Conservation (phyloP, 2,113 vertebrate genomes). For the Ophthalmolycus amberensis region DNA sequence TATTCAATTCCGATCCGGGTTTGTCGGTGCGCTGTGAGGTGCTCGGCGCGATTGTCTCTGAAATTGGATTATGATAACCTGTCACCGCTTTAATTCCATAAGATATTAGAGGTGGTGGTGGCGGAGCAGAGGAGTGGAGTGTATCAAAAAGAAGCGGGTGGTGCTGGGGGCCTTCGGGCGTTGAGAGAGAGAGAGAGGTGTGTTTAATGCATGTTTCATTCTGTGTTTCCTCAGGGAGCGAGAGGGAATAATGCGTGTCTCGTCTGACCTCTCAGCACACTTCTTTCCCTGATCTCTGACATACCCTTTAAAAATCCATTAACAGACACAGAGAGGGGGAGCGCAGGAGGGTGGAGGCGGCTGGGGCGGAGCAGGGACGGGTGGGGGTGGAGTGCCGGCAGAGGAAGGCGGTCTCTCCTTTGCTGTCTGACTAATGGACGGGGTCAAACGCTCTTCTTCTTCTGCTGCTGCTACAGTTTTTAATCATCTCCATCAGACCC, state of each 20-base stretch:
- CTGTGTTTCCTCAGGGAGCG: conserved; percentile 55
- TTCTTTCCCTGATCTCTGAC: conserved; percentile 74
- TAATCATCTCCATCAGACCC: conserved; percentile 41
- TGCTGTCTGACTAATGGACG: conserved; percentile 43
- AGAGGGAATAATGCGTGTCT: conserved; percentile 60
- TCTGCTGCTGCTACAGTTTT: conserved; percentile 23
- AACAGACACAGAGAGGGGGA: conserved; percentile 53
- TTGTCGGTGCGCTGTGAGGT: conserved; percentile 73
- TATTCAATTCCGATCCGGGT: conserved; percentile 80
- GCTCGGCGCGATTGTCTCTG: conserved; percentile 82
- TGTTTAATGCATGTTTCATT: conserved; percentile 72
- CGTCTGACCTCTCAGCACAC: conserved; percentile 53
- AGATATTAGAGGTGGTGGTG: conserved; percentile 76
- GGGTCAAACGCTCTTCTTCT: conserved; percentile 43
- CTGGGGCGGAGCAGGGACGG: not conserved
- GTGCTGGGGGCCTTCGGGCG: not conserved
- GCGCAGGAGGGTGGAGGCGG: conserved; percentile 23
- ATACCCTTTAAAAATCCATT: conserved; percentile 80
- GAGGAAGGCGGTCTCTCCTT: conserved; percentile 28
- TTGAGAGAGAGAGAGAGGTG: conserved; percentile 49
- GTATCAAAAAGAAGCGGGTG: conserved; percentile 44
- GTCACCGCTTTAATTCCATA: conserved; percentile 85
- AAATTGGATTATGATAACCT: conserved; percentile 89
- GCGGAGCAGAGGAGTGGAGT: conserved; percentile 50
- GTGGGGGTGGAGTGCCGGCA: not conserved